phyloP scores from a whole-genome alignment of 1,140 invertebrate species.

The Drosophila nigrodunni region DNA sequence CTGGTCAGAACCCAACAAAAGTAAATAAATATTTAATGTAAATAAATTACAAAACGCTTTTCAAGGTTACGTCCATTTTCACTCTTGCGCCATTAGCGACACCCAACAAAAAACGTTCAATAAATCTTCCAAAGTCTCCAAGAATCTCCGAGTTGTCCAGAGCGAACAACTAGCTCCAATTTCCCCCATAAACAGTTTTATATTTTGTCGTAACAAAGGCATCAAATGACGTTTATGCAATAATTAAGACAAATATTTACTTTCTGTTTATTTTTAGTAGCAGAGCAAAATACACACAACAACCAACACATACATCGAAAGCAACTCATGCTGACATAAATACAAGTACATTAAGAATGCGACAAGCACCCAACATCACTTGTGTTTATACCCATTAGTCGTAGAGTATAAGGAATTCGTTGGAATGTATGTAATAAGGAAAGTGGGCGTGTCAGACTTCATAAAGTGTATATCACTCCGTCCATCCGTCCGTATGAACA shows the following conservation, averaged over 20 bases:
- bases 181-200: not conserved
- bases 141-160: not conserved
- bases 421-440: not conserved
- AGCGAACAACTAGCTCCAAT: not conserved
- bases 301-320: not conserved
- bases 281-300: not conserved
- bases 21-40: constrained; percentile 74
- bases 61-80: constrained; percentile 64
- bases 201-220: not conserved
- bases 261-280: constrained; percentile 34
- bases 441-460: not conserved
- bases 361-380: constrained; percentile 1
- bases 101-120: constrained; percentile 11
- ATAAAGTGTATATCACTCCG: too few species aligned
- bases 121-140: constrained; percentile 33
- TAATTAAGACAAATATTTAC: constrained; percentile 70
- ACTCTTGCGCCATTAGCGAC: constrained; percentile 32
- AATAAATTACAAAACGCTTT: constrained; percentile 78
- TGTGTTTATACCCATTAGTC: constrained; percentile 6
- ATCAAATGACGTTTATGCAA: constrained; percentile 48
- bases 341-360: constrained; percentile 28
- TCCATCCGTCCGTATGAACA: too few species aligned
- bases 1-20: constrained; percentile 60
- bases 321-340: not conserved
- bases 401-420: not conserved